Conservation (phyloP, 2,113 vertebrate species). For the Odobenus rosmarus region DNA sequence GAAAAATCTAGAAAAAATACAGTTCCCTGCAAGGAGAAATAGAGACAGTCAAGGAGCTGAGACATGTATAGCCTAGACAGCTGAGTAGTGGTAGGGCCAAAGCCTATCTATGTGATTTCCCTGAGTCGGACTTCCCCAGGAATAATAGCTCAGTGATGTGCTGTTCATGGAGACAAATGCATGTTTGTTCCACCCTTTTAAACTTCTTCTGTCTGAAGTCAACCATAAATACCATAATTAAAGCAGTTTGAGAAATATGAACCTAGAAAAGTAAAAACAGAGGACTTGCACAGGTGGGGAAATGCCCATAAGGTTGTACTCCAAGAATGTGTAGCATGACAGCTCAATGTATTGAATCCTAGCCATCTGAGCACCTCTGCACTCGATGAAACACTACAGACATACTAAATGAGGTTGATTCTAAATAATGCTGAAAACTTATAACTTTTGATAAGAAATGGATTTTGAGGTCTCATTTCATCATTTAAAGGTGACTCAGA, state of each 20-base stretch:
- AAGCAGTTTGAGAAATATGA: constrained; percentile 12
- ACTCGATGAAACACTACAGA: not conserved
- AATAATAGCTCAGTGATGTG: not conserved
- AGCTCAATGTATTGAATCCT: not conserved
- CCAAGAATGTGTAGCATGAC: not conserved
- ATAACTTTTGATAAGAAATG: not conserved
- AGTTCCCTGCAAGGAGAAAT: not conserved
- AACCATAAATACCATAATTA: constrained; percentile 31
- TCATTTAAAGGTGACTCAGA: not conserved
- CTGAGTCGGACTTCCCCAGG: not conserved
- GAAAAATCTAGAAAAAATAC: not conserved
- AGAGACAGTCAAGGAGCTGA: not conserved
- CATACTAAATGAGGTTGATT: not conserved
- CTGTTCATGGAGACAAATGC: not conserved
- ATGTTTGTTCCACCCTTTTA: not conserved
- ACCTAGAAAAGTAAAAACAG: not conserved
- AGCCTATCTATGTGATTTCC: not conserved
- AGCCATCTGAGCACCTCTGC: not conserved
- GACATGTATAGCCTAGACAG: not conserved
- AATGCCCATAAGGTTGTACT: not conserved
- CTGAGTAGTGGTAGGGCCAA: not conserved
- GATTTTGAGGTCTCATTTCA: not conserved
- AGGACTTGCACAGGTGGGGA: not conserved
- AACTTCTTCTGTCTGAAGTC: constrained; percentile 22
- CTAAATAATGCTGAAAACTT: not conserved